A percentile compares a stretch with the other conserved stretches of the same genome.
phyloP scores from a whole-genome alignment of 2,797 vertebrate genomes.

The Fringilla coelebs region DNA sequence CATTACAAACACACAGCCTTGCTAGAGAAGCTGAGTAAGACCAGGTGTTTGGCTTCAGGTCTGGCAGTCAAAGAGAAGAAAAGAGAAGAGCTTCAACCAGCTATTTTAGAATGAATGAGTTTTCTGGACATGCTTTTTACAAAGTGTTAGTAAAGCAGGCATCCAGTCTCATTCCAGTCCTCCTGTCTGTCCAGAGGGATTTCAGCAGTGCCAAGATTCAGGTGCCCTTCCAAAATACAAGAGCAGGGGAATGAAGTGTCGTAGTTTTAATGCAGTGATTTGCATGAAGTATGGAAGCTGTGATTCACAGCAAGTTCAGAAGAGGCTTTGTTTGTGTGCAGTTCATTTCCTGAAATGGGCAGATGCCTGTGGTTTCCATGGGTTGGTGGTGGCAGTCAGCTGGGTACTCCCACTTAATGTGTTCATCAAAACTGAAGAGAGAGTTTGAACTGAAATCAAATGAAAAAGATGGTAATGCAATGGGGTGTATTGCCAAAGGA shows the following conservation, averaged over 20 bases:
- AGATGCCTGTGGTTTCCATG: rapidly evolving
- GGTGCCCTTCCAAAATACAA: not conserved
- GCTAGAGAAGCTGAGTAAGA: not conserved
- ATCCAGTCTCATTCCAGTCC: not conserved
- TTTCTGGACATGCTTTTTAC: not conserved
- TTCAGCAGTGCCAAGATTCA: not conserved
- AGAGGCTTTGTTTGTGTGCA: not conserved
- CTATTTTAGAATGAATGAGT: not conserved
- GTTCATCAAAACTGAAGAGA: not conserved
- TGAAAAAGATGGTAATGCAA: not conserved
- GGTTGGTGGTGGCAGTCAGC: not conserved
- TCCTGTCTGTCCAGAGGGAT: rapidly evolving
- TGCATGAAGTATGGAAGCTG: not conserved
- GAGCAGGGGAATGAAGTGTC: not conserved
- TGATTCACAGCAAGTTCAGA: not conserved
- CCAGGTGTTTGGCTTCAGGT: not conserved
- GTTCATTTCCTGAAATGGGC: not conserved
- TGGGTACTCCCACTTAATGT: not conserved
- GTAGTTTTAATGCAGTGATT: not conserved
- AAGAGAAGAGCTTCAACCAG: not conserved
- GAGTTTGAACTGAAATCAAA: not conserved
- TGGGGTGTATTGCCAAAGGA: not conserved
- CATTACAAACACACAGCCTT: not conserved
- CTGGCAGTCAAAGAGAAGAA: not conserved
- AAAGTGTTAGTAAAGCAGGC: not conserved